phyloP scores from a whole-genome alignment of 2,888 invertebrate genomes.

The Thereva nobilitata region DNA sequence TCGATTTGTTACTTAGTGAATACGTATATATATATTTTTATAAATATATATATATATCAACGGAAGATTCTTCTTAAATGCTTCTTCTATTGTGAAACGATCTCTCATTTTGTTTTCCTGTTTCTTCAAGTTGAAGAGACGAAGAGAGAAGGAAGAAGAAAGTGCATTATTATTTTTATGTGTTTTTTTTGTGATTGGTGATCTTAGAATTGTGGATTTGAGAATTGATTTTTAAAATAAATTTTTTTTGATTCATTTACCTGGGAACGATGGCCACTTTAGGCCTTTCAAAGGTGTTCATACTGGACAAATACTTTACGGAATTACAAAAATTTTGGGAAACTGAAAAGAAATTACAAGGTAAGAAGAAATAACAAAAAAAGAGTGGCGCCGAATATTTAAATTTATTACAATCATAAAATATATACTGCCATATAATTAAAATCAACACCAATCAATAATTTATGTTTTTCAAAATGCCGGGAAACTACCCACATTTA shows the following conservation, averaged over 20 bases:
- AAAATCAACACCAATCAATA: too few species aligned
- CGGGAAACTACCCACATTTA: too few species aligned
- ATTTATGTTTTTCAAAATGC: too few species aligned
- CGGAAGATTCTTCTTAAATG: too few species aligned
- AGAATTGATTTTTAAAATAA: conserved; percentile 2
- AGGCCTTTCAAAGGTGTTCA: conserved; percentile 96
- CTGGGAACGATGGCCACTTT: conserved; percentile 85
- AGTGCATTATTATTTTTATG: too few species aligned
- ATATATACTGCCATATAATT: too few species aligned
- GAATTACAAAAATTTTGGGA: conserved; percentile 97
- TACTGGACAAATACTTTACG: conserved; percentile 96
- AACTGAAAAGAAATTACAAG: conserved; percentile 93
- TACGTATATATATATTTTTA: neutral
- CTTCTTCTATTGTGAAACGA: too few species aligned
- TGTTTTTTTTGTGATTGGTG: neutral
- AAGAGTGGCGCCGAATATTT: neutral
- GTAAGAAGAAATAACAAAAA: conserved; percentile 67
- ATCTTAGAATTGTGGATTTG: conserved; percentile 9
- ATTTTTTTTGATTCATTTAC: neutral
- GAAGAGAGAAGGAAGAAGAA: too few species aligned
- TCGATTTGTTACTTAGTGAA: conserved; percentile 5
- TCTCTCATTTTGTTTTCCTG: too few species aligned
- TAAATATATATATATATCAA: too few species aligned
- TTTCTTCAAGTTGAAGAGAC: too few species aligned
- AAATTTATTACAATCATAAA: neutral